These are phyloP conservation scores for Drosophila tani DNA, from an alignment of 1,140 invertebrate species.

Conservation along the genomic window DNA sequence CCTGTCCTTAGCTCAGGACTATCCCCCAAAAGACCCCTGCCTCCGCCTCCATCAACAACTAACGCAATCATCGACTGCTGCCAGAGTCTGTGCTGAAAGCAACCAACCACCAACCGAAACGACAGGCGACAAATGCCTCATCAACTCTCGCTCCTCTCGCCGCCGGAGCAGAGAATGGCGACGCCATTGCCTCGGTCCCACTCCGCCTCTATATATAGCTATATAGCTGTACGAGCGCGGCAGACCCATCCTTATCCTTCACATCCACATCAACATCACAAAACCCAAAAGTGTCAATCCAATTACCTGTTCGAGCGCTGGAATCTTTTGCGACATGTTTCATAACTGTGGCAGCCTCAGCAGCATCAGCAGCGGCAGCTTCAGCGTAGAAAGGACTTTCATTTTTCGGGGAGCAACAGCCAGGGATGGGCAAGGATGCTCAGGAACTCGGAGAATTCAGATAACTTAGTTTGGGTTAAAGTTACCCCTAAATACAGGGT, in stretches of 20 bases:
- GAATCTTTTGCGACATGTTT: slow-evolving; percentile 84
- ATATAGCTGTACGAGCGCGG: slow-evolving; percentile 15
- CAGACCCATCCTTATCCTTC: slow-evolving; percentile 32
- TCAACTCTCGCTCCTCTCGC: slow-evolving; percentile 62
- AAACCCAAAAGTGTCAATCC: slow-evolving; percentile 83
- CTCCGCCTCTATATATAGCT: slow-evolving; percentile 12
- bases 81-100: slow-evolving; percentile 47
- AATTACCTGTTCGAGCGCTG: slow-evolving; percentile 82
- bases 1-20: slow-evolving; percentile 6
- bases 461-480: slow-evolving; percentile 14
- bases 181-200: slow-evolving; percentile 39
- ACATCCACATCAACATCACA: slow-evolving; percentile 52
- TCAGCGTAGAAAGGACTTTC: slow-evolving; percentile 52
- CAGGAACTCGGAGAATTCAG: background rate
- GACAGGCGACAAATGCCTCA: slow-evolving; percentile 70
- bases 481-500: background rate
- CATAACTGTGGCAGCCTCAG: slow-evolving; percentile 64
- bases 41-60: slow-evolving; percentile 65
- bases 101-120: slow-evolving; percentile 63
- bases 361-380: slow-evolving; percentile 1
- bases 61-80: slow-evolving; percentile 81
- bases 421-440: slow-evolving; percentile 28
- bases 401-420: slow-evolving; percentile 34
- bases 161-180: slow-evolving; percentile 37
- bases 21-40: background rate